These are phyloP conservation scores for Nymphalis polychloros DNA, from an alignment of 2,888 invertebrate genomes.

Conservation along the genomic window DNA sequence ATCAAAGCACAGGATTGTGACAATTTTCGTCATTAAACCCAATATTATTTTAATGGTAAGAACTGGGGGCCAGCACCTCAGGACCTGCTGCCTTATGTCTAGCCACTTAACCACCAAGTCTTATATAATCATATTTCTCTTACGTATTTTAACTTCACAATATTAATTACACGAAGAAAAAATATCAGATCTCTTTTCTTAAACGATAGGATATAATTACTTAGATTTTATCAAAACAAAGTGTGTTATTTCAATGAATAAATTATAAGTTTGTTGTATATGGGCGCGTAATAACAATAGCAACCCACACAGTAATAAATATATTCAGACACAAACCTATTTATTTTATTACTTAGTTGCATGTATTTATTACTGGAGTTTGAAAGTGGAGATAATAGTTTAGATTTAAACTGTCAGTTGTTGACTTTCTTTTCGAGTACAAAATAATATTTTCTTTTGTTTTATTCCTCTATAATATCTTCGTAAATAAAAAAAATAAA, in stretches of 20 bases:
- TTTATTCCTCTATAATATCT: neutral
- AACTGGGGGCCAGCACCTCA: no score
- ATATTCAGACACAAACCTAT: neutral
- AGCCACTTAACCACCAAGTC: no score
- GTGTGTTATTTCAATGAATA: neutral
- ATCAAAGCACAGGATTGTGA: no score
- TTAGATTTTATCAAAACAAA: constrained; percentile 1
- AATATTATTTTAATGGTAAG: no score
- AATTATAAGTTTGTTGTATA: constrained; percentile 1
- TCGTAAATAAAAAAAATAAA: neutral
- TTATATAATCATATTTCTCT: no score
- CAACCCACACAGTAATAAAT: neutral
- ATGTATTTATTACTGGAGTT: constrained; percentile 4
- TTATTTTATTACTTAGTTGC: neutral
- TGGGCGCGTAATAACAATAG: neutral
- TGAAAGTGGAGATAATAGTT: constrained; percentile 7
- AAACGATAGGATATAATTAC: neutral
- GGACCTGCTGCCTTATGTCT: no score
- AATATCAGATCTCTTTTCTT: no score
- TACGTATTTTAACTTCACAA: no score
- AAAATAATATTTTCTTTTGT: no score
- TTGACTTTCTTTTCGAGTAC: neutral
- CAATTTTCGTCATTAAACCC: no score
- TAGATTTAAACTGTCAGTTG: constrained; percentile 10
- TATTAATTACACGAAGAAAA: no score